Conservation (phyloP, 2,888 invertebrate genomes). For the Carcina quercana region DNA sequence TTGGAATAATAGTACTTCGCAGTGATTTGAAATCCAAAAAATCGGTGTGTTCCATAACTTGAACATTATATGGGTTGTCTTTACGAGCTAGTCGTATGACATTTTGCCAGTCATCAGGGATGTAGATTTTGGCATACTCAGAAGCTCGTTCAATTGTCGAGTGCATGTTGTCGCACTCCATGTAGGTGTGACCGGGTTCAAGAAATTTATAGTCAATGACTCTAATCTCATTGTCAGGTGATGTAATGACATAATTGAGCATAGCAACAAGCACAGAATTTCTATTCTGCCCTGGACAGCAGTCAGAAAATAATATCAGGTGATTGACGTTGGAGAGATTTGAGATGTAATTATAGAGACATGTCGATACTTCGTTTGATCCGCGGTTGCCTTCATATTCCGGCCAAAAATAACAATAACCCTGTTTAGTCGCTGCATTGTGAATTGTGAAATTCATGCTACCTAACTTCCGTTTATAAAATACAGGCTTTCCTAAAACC, state of each 20-base stretch:
- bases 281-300: conserved; percentile 11
- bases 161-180: too few species aligned
- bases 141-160: conserved; percentile 13
- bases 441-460: conserved; percentile 17
- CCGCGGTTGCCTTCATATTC: conserved; percentile 15
- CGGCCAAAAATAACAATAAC: conserved; percentile 17
- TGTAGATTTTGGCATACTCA: conserved; percentile 12
- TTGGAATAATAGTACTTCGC: background rate
- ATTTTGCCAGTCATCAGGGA: conserved; percentile 12
- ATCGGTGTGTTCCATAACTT: conserved; percentile 7
- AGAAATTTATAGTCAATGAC: conserved; percentile 9
- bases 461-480: conserved; percentile 15
- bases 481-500: conserved; percentile 15
- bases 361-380: conserved; percentile 8
- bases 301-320: conserved; percentile 11
- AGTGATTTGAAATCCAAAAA: conserved; percentile 7
- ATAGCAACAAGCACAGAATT: conserved; percentile 10
- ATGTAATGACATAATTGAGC: conserved; percentile 6
- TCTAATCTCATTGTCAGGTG: conserved; percentile 4
- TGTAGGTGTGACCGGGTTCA: too few species aligned
- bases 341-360: conserved; percentile 2
- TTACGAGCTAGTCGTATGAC: conserved; percentile 6
- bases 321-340: conserved; percentile 7
- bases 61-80: conserved; percentile 4
- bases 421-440: conserved; percentile 16